Conservation (phyloP, 2,888 invertebrate species). For the Melanostoma scalare region DNA sequence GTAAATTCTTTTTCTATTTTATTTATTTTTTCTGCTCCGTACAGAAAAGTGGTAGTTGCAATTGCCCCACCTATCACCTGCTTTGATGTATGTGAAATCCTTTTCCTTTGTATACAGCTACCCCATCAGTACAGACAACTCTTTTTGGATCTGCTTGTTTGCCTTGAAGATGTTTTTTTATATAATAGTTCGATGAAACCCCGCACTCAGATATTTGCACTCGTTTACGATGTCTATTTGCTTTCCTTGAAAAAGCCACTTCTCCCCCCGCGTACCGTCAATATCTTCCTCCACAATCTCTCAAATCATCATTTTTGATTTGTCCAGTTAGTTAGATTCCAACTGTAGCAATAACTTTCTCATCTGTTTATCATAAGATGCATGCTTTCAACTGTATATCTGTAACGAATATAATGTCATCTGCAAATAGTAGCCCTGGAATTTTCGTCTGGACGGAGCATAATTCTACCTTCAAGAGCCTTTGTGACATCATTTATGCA, state of each 20-base stretch:
- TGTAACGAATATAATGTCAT: conserved; percentile 8
- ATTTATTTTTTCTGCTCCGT: too few relatives aligned
- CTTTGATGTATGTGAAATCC: too few relatives aligned
- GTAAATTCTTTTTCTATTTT: too few relatives aligned
- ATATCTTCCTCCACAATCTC: conserved; percentile 5
- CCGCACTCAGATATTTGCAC: conserved; percentile 11
- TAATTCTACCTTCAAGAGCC: conserved; percentile 1
- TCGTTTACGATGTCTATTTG: neutral
- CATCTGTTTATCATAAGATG: conserved; percentile 7
- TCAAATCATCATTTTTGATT: conserved; percentile 14
- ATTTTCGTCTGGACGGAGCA: neutral
- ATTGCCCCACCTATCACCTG: too few relatives aligned
- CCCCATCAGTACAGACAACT: conserved; percentile 4
- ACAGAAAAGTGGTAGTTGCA: too few relatives aligned
- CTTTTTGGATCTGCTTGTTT: neutral
- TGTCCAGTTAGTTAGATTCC: neutral
- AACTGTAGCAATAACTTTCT: neutral
- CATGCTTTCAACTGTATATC: neutral
- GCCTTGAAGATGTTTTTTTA: conserved; percentile 2
- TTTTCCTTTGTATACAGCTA: too few relatives aligned
- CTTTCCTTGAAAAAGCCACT: conserved; percentile 11
- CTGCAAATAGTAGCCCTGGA: neutral
- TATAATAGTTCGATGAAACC: neutral
- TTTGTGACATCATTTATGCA: conserved; percentile 20
- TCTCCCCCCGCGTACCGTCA: neutral